Conservation (phyloP, 2,888 invertebrate species). For the Eueremaeus valkanovi region DNA sequence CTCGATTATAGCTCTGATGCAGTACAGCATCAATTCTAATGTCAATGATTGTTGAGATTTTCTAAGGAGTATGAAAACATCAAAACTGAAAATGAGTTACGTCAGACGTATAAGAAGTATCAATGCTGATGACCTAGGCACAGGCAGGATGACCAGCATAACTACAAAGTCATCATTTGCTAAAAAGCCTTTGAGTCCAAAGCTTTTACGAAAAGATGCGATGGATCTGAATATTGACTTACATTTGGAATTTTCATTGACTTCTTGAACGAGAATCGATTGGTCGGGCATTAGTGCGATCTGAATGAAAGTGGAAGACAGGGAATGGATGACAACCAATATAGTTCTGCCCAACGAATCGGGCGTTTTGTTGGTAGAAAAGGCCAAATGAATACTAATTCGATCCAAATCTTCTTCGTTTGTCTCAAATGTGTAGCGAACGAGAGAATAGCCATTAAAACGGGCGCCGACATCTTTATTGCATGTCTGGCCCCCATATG, state of each 20-base stretch:
- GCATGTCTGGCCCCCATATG: slow-evolving; percentile 82
- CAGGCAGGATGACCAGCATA: too few relatives aligned
- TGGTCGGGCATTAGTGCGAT: slow-evolving; percentile 78
- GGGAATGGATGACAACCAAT: slow-evolving; percentile 73
- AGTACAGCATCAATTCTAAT: too few relatives aligned
- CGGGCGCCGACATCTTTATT: slow-evolving; percentile 82
- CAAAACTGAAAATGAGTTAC: too few relatives aligned
- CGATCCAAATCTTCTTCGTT: slow-evolving; percentile 54
- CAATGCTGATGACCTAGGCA: too few relatives aligned
- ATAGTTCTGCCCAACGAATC: slow-evolving; percentile 60
- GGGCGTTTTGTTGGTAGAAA: slow-evolving; percentile 62
- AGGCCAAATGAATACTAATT: slow-evolving; percentile 78
- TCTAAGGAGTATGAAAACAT: too few relatives aligned
- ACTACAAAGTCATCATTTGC: too few relatives aligned
- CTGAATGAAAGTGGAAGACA: slow-evolving; percentile 73
- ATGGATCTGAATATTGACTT: slow-evolving; percentile 13
- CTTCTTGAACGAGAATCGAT: slow-evolving; percentile 77
- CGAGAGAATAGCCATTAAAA: slow-evolving; percentile 77
- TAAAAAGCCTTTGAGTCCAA: too few relatives aligned
- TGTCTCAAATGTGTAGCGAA: slow-evolving; percentile 55
- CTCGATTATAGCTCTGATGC: too few relatives aligned
- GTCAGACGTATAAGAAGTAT: too few relatives aligned
- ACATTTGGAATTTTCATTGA: slow-evolving; percentile 62
- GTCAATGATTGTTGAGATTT: too few relatives aligned
- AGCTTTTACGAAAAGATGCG: too few relatives aligned